Percentiles rank a stretch among this genome's conserved stretches.
Evolutionary conservation across 2,113 vertebrate genomes (phyloP).

Genomic region (Trochalopteron elliotii): DNA sequence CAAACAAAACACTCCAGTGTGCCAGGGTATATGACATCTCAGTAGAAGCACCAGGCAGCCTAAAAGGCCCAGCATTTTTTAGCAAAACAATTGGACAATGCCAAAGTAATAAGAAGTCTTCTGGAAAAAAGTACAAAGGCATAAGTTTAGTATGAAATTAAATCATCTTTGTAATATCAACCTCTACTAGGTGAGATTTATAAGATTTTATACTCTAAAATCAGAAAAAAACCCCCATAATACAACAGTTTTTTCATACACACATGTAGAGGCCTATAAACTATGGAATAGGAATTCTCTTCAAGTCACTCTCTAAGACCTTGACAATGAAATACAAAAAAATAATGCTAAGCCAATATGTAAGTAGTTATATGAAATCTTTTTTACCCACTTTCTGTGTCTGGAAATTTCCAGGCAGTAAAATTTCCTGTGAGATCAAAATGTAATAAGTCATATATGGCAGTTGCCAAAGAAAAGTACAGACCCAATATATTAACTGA

Average conservation of each 20-base stretch:
- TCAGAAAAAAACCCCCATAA: neutral
- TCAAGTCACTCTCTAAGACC: neutral
- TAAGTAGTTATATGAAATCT: neutral
- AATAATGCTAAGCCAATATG: neutral
- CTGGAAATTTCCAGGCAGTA: neutral
- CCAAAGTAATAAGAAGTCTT: neutral
- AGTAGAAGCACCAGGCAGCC: neutral
- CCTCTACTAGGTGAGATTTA: neutral
- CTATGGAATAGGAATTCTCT: neutral
- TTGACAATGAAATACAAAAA: neutral
- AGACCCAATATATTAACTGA: neutral
- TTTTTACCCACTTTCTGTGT: neutral
- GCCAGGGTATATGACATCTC: neutral
- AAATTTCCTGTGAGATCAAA: constrained; percentile 1
- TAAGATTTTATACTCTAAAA: neutral
- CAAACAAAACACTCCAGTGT: neutral
- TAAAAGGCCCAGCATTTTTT: neutral
- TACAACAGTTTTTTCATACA: neutral
- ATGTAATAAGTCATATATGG: neutral
- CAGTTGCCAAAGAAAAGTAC: neutral
- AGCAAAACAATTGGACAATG: neutral
- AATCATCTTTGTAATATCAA: neutral
- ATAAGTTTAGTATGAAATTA: neutral
- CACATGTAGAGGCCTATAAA: neutral
- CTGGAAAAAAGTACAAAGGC: neutral